Evolutionary conservation across 2,113 vertebrate genomes (phyloP).

Genomic region (Aphelocoma coerulescens): DNA sequence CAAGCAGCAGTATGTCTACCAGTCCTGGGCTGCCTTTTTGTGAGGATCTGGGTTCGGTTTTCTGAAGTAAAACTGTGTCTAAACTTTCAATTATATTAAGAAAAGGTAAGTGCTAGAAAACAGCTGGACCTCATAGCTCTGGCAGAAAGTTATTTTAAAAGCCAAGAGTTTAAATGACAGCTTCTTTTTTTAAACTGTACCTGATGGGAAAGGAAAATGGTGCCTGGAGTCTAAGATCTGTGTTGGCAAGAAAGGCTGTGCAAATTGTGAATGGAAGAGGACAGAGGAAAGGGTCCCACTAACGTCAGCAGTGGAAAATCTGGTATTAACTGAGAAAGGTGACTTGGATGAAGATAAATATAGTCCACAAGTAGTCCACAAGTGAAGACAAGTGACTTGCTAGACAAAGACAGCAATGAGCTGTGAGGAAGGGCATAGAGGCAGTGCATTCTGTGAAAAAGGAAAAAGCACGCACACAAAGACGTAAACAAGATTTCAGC

Average conservation of each 20-base stretch:
- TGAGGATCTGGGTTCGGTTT: background rate
- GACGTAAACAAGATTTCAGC: conserved; percentile 1
- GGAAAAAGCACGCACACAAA: background rate
- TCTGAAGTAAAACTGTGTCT: background rate
- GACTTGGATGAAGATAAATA: background rate
- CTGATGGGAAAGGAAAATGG: background rate
- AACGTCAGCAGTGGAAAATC: background rate
- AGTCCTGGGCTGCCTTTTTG: background rate
- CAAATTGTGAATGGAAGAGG: background rate
- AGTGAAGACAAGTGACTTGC: background rate
- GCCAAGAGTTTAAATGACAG: background rate
- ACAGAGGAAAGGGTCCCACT: background rate
- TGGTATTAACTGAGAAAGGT: background rate
- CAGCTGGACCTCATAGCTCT: background rate
- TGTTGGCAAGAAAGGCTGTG: background rate
- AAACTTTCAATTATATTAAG: background rate
- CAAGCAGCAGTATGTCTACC: background rate
- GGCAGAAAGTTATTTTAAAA: background rate
- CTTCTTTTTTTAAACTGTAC: background rate
- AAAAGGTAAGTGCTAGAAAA: background rate
- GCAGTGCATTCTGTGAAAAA: background rate
- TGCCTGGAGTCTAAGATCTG: background rate
- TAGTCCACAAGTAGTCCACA: background rate
- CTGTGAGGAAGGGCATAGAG: background rate
- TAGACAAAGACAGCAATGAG: background rate